Percentiles rank a stretch among this genome's conserved stretches.
Evolutionary conservation across 2,113 vertebrate species (phyloP).

Genomic region (Dromiciops gliroides): DNA sequence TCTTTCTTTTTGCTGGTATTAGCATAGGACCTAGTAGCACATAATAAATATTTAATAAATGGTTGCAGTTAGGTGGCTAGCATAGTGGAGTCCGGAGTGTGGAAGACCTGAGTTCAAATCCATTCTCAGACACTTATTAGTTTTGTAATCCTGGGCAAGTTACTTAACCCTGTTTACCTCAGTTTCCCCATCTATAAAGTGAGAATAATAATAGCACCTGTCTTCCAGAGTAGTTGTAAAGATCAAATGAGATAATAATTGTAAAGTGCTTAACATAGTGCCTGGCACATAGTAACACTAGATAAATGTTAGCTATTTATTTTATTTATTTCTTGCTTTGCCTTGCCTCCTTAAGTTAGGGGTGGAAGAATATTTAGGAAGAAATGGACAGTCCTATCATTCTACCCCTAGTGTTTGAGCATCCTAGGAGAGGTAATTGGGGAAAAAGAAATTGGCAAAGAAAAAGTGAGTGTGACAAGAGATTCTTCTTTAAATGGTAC

Average conservation of each 20-base stretch:
- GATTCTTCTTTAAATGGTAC: background rate
- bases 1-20: background rate
- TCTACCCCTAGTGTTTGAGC: background rate
- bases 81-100: background rate
- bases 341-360: background rate
- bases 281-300: background rate
- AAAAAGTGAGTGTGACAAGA: background rate
- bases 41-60: background rate
- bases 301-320: background rate
- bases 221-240: background rate
- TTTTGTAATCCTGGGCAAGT: background rate
- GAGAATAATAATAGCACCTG: background rate
- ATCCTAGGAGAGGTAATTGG: background rate
- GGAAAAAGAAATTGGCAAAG: background rate
- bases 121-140: background rate
- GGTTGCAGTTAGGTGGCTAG: background rate
- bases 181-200: background rate
- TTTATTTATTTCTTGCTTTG: background rate
- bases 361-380: background rate
- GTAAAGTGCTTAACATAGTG: background rate
- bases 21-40: background rate
- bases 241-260: background rate
- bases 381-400: background rate
- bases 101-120: background rate
- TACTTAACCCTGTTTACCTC: background rate